Evolutionary conservation across 35 echinoderm and acorn worm genomes (phyloP), one percentile per base, ranked within the genome.

Genomic region (Hemicentrotus pulcherrimus): DNA sequence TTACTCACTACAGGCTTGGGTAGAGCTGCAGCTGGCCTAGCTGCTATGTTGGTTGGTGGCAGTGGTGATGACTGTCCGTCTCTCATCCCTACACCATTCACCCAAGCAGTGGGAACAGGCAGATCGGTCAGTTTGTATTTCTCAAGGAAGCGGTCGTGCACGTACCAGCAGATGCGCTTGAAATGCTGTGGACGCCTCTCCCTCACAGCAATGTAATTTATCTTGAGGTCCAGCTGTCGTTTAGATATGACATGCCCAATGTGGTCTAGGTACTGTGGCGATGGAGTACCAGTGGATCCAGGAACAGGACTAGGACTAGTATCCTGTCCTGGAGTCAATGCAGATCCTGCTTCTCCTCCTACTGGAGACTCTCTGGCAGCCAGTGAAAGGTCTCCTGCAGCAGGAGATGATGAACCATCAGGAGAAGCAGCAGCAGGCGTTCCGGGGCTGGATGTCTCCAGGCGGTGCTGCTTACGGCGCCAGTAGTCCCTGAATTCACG

Each of bases 81-180:
- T 32, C 91, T 93, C 48, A 31, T 28, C 0, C 86, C 94, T 0
- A 96, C 96, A 15, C 95, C 50, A 71, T 94, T 88, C 86, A 95
- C 85, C 97, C 97, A 98, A 31, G 95, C 48, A 46, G 61, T 95
- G 32, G 98, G 98, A 5, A 99, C 96, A 7, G 95, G 96, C 31
- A 97, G 55, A 61, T 91, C 91, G 22, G 88, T 70, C 86, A 98
- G 65, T 24, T 97, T 99, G 86, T 97, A 96, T 33, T 99, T 94
- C 33, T 96, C 94, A 2, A 97, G 95, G 18, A 99, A 46, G 28
- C 95, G 55, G 16, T 97, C 47, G 86, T 99, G 97, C 32, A 99
- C 98, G 46, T 99, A 99, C 98, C 98, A 99, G 91, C 98, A 99
- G 13, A 95, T 97, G 16, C 96, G 95, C 33, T 96, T 86, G 88